Evolutionary conservation across 2,113 vertebrate species (phyloP).

Genomic region (Anas platyrhynchos): DNA sequence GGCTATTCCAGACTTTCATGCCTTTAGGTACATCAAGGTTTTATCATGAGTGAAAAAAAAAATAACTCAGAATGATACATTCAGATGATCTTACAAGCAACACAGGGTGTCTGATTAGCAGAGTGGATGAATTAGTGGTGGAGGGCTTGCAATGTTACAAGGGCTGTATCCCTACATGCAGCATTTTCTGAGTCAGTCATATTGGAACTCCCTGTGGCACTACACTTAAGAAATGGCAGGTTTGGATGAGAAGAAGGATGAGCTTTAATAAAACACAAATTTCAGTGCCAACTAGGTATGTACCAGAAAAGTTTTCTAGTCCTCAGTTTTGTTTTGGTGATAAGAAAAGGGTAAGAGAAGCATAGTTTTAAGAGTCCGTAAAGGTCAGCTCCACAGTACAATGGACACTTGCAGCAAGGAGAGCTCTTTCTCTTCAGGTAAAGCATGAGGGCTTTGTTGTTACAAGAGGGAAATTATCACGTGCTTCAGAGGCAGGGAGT

Average conservation of each 20-base stretch:
- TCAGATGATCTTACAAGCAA: background rate
- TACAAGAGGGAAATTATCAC: background rate
- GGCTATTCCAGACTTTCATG: background rate
- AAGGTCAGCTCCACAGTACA: background rate
- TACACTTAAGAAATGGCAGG: background rate
- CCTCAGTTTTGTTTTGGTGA: background rate
- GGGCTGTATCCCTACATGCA: background rate
- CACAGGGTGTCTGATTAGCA: background rate
- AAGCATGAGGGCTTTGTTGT: background rate
- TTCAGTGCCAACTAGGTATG: background rate
- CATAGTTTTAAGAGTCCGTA: background rate
- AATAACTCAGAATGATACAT: background rate
- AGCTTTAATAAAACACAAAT: background rate
- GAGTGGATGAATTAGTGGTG: background rate
- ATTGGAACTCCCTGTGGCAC: background rate
- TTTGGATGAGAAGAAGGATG: background rate
- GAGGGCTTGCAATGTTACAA: background rate
- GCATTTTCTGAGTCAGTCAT: accelerated
- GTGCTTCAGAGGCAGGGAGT: background rate
- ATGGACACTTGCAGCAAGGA: background rate
- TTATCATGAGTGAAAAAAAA: background rate
- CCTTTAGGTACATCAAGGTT: background rate
- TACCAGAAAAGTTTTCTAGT: background rate
- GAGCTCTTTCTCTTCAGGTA: background rate
- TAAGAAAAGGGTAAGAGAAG: background rate